Evolutionary conservation across 2,888 invertebrate genomes (phyloP), one percentile per base, ranked within the genome.

Genomic region (Bugula neritina): DNA sequence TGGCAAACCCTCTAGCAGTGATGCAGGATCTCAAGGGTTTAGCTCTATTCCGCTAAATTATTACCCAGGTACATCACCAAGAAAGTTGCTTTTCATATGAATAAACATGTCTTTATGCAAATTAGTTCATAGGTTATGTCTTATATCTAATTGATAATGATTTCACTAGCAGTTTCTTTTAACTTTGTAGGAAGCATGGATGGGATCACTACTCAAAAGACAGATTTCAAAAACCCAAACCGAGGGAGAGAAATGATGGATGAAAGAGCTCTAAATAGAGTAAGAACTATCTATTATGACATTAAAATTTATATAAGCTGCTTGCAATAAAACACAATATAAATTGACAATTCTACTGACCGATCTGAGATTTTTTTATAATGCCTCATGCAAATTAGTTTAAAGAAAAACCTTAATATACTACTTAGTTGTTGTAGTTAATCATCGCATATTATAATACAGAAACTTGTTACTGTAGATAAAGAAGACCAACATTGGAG

Each of bases 1-100:
- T 63, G 63, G 63, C 27, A 2, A n/a, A 29, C 63, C 63, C 2
- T 27, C 63, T 3, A 63, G 63, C 31, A 70, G 70, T 29, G 70
- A 70, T 31, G 17, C 52, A 23, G 52, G 70, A 10, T 35, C 52
- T 25, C 70, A 70, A 70, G 70, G 70, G 63, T 74, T 75, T 25
- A 81, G 80, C 43, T 73, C 75, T 52, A 76, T 82, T 35, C 82
- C 81, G 1, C 54, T 81, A n/a, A 74, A 80, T 55, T 81, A 81
- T 73, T 63, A 63, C n/a, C 27, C 63, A 63, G 63, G 63, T 63
- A 25, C 5, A 31, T 63, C n/a, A n/a, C n/a, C n/a, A n/a, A n/a
- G n/a, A n/a, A n/a, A n/a, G n/a, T n/a, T n/a, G n/a, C n/a, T n/a
- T 43, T 43, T 43, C 5, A 10, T 43, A 43, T 43, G 43, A 43